Percentiles rank a stretch among this genome's conserved stretches.
phyloP scores from a whole-genome alignment of 2,797 vertebrate species.

The Microctenopoma lineatum region DNA sequence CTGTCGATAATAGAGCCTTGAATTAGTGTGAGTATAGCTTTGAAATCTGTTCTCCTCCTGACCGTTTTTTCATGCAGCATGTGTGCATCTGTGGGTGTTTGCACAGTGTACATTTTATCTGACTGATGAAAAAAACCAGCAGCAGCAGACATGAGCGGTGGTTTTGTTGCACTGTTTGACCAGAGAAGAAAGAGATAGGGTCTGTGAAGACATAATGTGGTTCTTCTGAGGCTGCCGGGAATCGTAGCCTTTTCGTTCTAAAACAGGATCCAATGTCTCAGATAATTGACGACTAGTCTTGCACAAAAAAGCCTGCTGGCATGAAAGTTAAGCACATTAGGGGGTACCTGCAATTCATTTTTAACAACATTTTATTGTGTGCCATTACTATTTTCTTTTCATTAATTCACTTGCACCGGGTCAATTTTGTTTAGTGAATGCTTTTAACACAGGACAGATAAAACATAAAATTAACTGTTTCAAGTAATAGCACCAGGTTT shows the following conservation, averaged over 20 bases:
- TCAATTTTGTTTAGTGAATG: conserved; percentile 46
- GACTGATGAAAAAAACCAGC: conserved; percentile 41
- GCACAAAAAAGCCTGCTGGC: conserved; percentile 50
- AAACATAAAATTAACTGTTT: conserved; percentile 19
- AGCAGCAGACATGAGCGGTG: conserved; percentile 36
- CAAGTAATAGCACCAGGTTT: neutral
- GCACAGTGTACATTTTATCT: conserved; percentile 40
- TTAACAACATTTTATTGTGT: conserved; percentile 36
- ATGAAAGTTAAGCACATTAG: conserved; percentile 58
- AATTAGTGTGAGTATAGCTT: conserved; percentile 44
- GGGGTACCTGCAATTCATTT: conserved; percentile 47
- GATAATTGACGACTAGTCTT: conserved; percentile 66
- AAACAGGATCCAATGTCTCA: conserved; percentile 67
- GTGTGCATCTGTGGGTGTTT: conserved; percentile 47
- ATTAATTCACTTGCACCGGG: conserved; percentile 33
- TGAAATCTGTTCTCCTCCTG: conserved; percentile 23
- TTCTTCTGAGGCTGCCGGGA: conserved; percentile 55
- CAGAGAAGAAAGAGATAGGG: conserved; percentile 55
- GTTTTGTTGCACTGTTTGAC: conserved; percentile 52
- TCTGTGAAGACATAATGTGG: conserved; percentile 58
- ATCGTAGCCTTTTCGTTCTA: conserved; percentile 56
- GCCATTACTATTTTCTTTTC: conserved; percentile 28
- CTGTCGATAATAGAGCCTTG: conserved; percentile 31
- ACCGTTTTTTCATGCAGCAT: conserved; percentile 9
- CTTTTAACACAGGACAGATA: conserved; percentile 39